These are phyloP conservation scores for Epinephelus awoara DNA, from an alignment of 2,797 vertebrate genomes.

Conservation along the genomic window DNA sequence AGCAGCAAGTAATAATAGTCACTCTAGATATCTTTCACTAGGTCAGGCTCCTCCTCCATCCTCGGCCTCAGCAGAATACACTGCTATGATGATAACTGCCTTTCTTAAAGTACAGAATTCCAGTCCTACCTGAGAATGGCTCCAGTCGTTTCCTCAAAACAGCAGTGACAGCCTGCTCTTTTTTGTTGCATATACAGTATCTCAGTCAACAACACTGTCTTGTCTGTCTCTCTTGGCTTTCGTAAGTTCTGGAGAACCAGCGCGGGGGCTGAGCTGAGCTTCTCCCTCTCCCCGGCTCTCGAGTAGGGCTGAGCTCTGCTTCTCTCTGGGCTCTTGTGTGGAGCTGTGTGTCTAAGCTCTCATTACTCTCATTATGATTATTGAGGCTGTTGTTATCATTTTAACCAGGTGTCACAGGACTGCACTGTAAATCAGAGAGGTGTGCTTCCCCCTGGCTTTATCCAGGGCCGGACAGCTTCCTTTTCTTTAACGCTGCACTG, in stretches of 20 bases:
- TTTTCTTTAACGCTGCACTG: slow-evolving; percentile 84
- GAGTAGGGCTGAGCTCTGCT: slow-evolving; percentile 55
- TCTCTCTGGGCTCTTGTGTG: slow-evolving; percentile 60
- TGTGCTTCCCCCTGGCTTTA: slow-evolving; percentile 65
- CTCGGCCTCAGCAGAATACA: slow-evolving; percentile 73
- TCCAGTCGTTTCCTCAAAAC: slow-evolving; percentile 66
- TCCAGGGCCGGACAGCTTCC: slow-evolving; percentile 83
- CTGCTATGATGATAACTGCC: slow-evolving; percentile 69
- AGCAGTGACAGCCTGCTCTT: slow-evolving; percentile 55
- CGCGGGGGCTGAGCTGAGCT: slow-evolving; percentile 60
- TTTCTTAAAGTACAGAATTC: slow-evolving; percentile 70
- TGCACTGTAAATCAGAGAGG: slow-evolving; percentile 73
- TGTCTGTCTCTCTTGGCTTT: slow-evolving; percentile 56
- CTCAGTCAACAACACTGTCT: slow-evolving; percentile 60
- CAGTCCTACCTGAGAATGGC: slow-evolving; percentile 77
- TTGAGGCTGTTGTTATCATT: slow-evolving; percentile 83
- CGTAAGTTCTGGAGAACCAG: slow-evolving; percentile 59
- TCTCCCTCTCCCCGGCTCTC: slow-evolving; percentile 65
- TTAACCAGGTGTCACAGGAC: slow-evolving; percentile 83
- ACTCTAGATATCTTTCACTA: slow-evolving; percentile 81
- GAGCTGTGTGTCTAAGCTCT: slow-evolving; percentile 72
- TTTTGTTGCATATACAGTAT: slow-evolving; percentile 57
- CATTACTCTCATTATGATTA: slow-evolving; percentile 87
- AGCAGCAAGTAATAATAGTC: slow-evolving; percentile 82
- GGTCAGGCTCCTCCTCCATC: slow-evolving; percentile 83